Evolutionary conservation across 2,113 vertebrate genomes (phyloP).

Genomic region (Bubo bubo): DNA sequence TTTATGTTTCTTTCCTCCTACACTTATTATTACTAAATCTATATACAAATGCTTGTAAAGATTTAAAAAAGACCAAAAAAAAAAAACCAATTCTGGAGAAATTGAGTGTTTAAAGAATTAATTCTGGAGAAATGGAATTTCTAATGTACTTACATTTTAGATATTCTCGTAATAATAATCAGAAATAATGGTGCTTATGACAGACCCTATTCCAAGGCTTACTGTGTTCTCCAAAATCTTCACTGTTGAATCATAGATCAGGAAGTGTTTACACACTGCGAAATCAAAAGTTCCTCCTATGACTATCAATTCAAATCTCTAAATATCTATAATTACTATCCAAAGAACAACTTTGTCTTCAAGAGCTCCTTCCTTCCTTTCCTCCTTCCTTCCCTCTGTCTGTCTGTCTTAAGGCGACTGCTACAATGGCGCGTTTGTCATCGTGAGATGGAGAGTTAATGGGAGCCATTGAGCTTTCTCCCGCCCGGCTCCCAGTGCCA

Average conservation of each 20-base stretch:
- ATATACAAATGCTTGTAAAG: conserved; percentile 23
- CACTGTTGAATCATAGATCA: background rate
- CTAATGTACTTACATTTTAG: background rate
- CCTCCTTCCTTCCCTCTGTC: conserved; percentile 10
- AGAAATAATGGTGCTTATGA: background rate
- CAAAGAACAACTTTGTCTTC: conserved; percentile 50
- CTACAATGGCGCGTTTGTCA: background rate
- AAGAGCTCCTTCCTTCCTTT: conserved; percentile 35
- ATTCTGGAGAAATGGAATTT: background rate
- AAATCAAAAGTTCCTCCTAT: conserved; percentile 3
- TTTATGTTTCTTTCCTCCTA: conserved; percentile 28
- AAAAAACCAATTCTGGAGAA: background rate
- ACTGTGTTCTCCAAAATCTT: background rate
- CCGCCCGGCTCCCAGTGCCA: background rate
- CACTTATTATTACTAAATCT: conserved; percentile 8
- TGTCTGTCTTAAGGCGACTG: background rate
- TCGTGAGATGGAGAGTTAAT: background rate
- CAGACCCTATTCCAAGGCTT: background rate
- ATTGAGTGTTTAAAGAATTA: background rate
- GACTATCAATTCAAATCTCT: conserved; percentile 18
- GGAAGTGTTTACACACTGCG: background rate
- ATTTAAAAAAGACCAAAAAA: background rate
- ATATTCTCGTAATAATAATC: background rate
- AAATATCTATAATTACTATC: conserved; percentile 52
- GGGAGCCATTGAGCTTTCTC: background rate